Base-by-base conservation (phyloP, 2,888 invertebrate species). In the Ceramica pisi region DNA sequence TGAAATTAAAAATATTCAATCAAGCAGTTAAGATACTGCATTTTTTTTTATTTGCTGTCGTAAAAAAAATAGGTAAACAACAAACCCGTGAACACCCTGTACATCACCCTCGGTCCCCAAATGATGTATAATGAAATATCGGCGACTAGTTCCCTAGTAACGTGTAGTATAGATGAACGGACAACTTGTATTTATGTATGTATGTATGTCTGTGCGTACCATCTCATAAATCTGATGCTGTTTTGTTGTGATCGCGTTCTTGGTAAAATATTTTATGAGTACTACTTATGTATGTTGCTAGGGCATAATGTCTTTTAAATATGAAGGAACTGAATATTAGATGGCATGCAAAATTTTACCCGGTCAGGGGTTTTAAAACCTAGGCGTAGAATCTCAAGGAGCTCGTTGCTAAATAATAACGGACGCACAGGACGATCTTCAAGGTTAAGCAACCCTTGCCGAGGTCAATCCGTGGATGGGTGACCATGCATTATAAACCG, bases 51-150 rank as follows among this genome's bases (percentile, higher is more conserved):
- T n/a, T n/a, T n/a, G n/a, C n/a, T n/a, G n/a, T n/a, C n/a, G n/a
- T n/a, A 19, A 19, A 46, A 5, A 16, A 16, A 44, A 38, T 5
- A 38, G 7, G 7, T 38, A 38, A 31, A 6, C 4, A 41, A 23
- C 0, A 57, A 38, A 19, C 6, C 8, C 2, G 14, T 38, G 46
- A 59, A 60, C 89, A 86, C 0, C 83, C 90, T 90, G 88, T 91
- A 88, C 10, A 38, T 3, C 9, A 12, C 23, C 48, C 70, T 71
- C 75, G 75, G 85, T 87, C 84, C 85, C 87, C 87, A 88, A 90
- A 90, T 90, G 90, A 90, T 90, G 88, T 87, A 90, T 88, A 90
- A 89, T 90, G 90, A 90, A 90, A 90, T 90, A 90, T 90, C 83
- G 82, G 83, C 79, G 84, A 74, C 80, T 82, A 80, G 82, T 82